Conservation (phyloP, 2,888 invertebrate species). For the Fabriciana adippe region DNA sequence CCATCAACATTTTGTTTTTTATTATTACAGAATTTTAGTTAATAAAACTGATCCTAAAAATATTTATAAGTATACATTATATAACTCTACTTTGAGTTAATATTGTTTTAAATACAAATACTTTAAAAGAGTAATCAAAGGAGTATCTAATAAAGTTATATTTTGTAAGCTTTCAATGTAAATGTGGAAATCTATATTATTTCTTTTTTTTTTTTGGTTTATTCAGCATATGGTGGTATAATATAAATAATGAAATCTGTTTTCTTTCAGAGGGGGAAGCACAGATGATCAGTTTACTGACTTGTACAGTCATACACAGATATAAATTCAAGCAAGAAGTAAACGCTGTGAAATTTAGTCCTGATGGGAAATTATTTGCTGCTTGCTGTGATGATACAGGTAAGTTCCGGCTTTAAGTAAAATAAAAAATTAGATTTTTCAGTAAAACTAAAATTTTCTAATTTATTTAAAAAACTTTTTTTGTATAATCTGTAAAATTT, state of each 20-base stretch:
- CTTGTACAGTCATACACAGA: constrained; percentile 90
- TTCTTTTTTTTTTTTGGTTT: not conserved
- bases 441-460: too few species aligned
- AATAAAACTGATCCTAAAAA: too few species aligned
- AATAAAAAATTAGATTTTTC: not conserved
- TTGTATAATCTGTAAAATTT: not conserved
- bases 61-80: too few species aligned
- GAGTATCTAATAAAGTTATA: too few species aligned
- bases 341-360: constrained; percentile 92
- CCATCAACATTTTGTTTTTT: too few species aligned
- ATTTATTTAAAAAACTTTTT: too few species aligned
- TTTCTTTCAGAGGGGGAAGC: constrained; percentile 87
- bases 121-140: too few species aligned
- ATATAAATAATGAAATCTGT: not conserved
- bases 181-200: not conserved
- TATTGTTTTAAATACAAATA: too few species aligned
- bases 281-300: constrained; percentile 92
- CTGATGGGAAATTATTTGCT: constrained; percentile 96
- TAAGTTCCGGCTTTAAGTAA: constrained; percentile 50
- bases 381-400: constrained; percentile 93
- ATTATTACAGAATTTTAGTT: too few species aligned
- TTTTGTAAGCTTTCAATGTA: too few species aligned
- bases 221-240: too few species aligned
- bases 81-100: too few species aligned
- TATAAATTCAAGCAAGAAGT: constrained; percentile 92